Conservation (phyloP, 2,113 vertebrate genomes). For the Shinisaurus crocodilurus region DNA sequence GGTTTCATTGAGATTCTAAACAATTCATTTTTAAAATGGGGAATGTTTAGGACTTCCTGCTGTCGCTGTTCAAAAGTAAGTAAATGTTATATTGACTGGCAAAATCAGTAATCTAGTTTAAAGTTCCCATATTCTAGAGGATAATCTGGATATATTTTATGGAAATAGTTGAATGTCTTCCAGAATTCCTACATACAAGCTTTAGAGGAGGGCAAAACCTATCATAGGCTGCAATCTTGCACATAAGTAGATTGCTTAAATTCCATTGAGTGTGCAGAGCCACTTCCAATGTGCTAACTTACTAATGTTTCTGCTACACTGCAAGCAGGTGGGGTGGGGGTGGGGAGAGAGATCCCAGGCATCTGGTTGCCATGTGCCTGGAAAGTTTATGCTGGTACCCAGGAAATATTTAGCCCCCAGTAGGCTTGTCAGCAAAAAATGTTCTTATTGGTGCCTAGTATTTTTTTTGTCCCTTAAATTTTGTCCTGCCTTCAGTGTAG, state of each 20-base stretch:
- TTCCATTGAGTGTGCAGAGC: not conserved
- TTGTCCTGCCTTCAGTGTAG: not conserved
- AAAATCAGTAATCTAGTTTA: not conserved
- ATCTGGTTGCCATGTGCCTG: not conserved
- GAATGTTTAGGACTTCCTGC: not conserved
- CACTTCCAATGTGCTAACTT: not conserved
- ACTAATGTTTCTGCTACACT: not conserved
- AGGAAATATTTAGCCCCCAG: not conserved
- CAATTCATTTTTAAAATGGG: not conserved
- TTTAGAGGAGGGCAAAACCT: not conserved
- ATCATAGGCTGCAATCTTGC: not conserved
- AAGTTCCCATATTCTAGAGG: rapidly evolving
- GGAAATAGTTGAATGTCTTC: not conserved
- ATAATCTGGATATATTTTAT: slow-evolving; percentile 2
- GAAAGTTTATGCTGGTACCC: not conserved
- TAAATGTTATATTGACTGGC: rapidly evolving
- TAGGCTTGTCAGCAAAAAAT: not conserved
- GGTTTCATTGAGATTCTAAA: not conserved
- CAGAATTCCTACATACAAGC: not conserved
- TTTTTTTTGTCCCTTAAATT: not conserved
- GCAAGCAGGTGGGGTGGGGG: not conserved
- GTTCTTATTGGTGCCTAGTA: not conserved
- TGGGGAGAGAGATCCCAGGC: not conserved
- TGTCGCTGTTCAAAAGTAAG: not conserved
- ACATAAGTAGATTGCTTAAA: not conserved